Evolutionary conservation across 2,113 vertebrate species (phyloP).

Genomic region (Choloepus hoffmanni): DNA sequence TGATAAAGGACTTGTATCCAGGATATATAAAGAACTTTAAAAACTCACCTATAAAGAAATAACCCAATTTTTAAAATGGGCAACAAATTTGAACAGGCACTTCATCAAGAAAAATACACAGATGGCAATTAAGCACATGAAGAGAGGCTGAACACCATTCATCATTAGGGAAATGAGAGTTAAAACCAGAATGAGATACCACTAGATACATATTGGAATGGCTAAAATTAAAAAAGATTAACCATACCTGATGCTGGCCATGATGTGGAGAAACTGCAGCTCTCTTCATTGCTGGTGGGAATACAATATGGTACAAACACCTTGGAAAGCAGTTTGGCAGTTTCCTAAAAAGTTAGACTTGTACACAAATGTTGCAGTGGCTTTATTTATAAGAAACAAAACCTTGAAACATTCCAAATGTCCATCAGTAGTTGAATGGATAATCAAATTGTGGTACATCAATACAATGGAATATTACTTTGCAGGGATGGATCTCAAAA

Average conservation of each 20-base stretch:
- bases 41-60: neutral
- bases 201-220: rapidly evolving
- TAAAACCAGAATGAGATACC: rapidly evolving
- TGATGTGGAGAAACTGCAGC: neutral
- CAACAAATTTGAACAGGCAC: neutral
- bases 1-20: neutral
- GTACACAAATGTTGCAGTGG: rapidly evolving
- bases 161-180: neutral
- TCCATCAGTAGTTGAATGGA: neutral
- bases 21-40: neutral
- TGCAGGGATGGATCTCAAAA: neutral
- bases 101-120: neutral
- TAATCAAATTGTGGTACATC: too few species aligned
- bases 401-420: neutral
- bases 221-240: too few species aligned
- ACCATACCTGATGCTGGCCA: neutral
- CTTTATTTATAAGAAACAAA: neutral
- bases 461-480: neutral
- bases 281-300: neutral
- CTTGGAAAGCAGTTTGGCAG: neutral
- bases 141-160: neutral
- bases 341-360: neutral
- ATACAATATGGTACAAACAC: neutral
- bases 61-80: neutral
- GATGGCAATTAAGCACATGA: neutral